Evolutionary conservation across 2,113 vertebrate genomes (phyloP), one percentile per base, ranked within the genome.

Genomic region (Thalassoma bifasciatum): DNA sequence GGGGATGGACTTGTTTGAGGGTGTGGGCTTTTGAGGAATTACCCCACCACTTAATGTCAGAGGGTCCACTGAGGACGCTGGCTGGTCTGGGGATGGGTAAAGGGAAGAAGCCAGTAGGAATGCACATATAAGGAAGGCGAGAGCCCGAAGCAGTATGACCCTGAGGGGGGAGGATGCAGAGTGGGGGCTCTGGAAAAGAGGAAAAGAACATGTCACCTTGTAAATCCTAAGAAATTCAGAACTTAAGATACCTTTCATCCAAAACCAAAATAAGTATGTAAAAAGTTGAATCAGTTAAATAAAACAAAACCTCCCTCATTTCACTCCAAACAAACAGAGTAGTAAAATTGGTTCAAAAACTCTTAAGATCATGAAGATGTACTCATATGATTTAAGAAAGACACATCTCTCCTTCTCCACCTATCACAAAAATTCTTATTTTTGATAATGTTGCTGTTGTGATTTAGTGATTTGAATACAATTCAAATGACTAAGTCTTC

Each of bases 81-180:
- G 83, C 10, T 87, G 89, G 51, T 92, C 46, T 0, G 85, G 74
- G 2, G 93, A 72, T 0, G 94, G 93, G 0, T 79, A 94, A 30
- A 94, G 52, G 2, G 89, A 83, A 17, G 95, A 64, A 0, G 92
- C 86, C 40, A 96, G 84, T 42, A 99, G 93, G 72, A 97, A 93
- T 0, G 91, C 90, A 7, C 95, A 96, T 66, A 94, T 91, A 53
- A 98, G 89, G 91, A 99, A 98, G 69, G 96, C 92, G 38, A 98
- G 88, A 77, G 94, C 69, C 0, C 97, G 92, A 5, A 99, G 89
- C 1, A 95, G n/a, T n/a, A 97, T 87, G 72, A 98, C 95, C 40
- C 93, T 92, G 17, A 83, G n/a, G 0, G 97, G 96, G 0, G 95
- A 95, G 38, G 92, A 93, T 36, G 82, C 52, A 34, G 91, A 89